These are phyloP conservation scores for Hesperophylax magnus DNA, from an alignment of 1,140 invertebrate species.

Conservation along the genomic window DNA sequence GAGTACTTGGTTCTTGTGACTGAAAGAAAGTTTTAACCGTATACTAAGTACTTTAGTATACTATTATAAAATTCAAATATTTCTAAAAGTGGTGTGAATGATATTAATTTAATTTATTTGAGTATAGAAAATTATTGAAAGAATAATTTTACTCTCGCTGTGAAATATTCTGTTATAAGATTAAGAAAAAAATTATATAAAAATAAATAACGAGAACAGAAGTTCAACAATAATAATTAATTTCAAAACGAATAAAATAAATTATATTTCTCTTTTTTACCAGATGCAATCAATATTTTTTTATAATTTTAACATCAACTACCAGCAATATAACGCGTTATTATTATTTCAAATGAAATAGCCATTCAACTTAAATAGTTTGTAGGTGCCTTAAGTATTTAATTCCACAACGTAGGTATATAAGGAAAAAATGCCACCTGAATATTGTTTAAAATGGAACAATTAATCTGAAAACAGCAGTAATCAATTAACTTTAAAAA, in stretches of 20 bases:
- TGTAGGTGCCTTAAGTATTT: constrained; percentile 29
- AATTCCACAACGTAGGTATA: neutral
- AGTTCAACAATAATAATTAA: too few species aligned
- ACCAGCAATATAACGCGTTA: too few species aligned
- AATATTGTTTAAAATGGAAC: neutral
- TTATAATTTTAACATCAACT: too few species aligned
- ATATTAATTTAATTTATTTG: constrained; percentile 30
- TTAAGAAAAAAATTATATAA: constrained; percentile 34
- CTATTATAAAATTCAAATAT: too few species aligned
- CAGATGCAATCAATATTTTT: too few species aligned
- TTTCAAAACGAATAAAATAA: too few species aligned
- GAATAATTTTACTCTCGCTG: constrained; percentile 37
- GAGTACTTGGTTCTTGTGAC: neutral
- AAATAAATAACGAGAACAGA: neutral
- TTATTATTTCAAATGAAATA: constrained; percentile 29
- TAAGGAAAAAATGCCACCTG: constrained; percentile 3
- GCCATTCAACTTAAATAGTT: constrained; percentile 51
- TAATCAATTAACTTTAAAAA: too few species aligned
- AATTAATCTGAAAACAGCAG: neutral
- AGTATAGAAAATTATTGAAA: constrained; percentile 40
- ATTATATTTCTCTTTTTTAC: too few species aligned
- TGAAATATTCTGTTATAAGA: constrained; percentile 13
- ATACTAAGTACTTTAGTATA: neutral
- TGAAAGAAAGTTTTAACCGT: neutral
- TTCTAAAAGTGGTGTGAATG: neutral